Evolutionary conservation across 2,797 vertebrate genomes (phyloP).

Genomic region (Lates japonicus): DNA sequence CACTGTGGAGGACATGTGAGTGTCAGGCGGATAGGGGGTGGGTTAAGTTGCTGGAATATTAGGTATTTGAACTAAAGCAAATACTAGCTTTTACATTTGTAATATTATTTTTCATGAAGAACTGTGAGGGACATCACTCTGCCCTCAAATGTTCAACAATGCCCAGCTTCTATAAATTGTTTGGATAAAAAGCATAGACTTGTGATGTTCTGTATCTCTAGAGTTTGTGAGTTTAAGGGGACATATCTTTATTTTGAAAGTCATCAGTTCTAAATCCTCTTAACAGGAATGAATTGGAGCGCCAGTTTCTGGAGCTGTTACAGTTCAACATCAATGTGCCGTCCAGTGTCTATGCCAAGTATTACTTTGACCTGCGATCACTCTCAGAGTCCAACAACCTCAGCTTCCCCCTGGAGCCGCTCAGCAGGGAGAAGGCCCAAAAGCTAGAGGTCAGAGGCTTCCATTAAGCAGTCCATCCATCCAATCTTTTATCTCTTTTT

Average conservation of each 20-base stretch:
- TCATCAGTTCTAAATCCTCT: background rate
- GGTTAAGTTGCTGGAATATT: background rate
- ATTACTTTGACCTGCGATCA: constrained; percentile 98
- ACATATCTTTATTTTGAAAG: background rate
- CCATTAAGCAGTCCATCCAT: background rate
- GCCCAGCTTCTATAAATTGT: too few relatives aligned
- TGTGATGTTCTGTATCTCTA: background rate
- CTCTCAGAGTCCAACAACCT: constrained; percentile 96
- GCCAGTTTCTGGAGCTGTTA: constrained; percentile 96
- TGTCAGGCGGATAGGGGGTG: constrained; percentile 22
- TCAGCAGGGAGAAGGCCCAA: constrained; percentile 94
- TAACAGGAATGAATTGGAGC: constrained; percentile 94
- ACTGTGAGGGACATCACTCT: background rate
- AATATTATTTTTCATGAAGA: background rate
- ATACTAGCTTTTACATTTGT: background rate
- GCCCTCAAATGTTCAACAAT: background rate
- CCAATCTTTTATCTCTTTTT: background rate
- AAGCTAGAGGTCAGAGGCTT: constrained; percentile 91
- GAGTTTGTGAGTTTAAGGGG: background rate
- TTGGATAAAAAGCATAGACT: background rate
- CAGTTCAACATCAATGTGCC: constrained; percentile 99
- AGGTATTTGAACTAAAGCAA: background rate
- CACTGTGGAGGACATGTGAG: constrained; percentile 97
- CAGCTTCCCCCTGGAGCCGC: constrained; percentile 95
- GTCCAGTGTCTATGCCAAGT: constrained; percentile 98